These are phyloP conservation scores for Stenopsyche tienmushanensis DNA, from an alignment of 1,140 invertebrate species.

Conservation along the genomic window DNA sequence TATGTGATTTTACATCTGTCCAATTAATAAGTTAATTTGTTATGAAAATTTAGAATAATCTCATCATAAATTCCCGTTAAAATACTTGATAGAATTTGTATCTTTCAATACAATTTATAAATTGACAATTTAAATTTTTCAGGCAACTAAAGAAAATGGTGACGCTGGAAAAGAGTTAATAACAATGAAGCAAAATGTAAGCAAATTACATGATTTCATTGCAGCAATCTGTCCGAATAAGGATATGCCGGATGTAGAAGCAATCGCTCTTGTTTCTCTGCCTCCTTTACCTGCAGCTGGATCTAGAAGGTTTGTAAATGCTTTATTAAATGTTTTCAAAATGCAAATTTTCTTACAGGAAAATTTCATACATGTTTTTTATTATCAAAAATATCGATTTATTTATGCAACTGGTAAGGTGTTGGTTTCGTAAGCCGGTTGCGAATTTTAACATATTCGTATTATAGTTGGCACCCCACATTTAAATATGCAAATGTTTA, in stretches of 20 bases:
- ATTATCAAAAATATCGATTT: too few species aligned
- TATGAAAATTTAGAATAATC: background rate
- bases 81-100: background rate
- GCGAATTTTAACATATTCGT: too few species aligned
- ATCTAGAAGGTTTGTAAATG: constrained; percentile 27
- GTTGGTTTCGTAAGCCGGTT: too few species aligned
- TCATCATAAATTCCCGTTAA: background rate
- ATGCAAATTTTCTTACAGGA: too few species aligned
- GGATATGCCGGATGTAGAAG: constrained; percentile 56
- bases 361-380: too few species aligned
- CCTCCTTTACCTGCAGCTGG: constrained; percentile 7
- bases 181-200: constrained; percentile 55
- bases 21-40: background rate
- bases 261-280: constrained; percentile 40
- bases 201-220: constrained; percentile 62
- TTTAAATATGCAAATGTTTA: too few species aligned
- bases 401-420: too few species aligned
- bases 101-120: too few species aligned
- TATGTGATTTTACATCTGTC: constrained; percentile 8
- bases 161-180: constrained; percentile 50
- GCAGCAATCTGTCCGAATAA: constrained; percentile 60
- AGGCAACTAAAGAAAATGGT: constrained; percentile 61
- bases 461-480: too few species aligned
- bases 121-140: constrained; percentile 42
- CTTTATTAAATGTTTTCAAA: too few species aligned